phyloP scores from a whole-genome alignment of 2,888 invertebrate genomes.

The Agrotis segetum region DNA sequence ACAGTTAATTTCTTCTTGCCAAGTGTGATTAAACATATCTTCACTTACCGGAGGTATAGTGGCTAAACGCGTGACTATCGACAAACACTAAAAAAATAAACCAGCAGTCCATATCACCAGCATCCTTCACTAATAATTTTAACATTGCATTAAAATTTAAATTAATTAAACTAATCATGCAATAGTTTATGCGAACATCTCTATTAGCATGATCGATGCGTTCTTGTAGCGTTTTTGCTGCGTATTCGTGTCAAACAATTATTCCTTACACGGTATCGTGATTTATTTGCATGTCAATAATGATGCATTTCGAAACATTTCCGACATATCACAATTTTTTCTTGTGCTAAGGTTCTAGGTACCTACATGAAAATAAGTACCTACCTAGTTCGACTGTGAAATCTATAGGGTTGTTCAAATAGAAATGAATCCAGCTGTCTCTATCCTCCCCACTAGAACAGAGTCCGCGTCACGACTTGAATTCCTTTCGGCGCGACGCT shows the following conservation, averaged over 20 bases:
- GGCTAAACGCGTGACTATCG: too few relatives aligned
- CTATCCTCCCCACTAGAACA: too few relatives aligned
- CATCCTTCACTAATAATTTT: constrained; percentile 9
- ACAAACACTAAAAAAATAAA: neutral
- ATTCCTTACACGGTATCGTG: constrained; percentile 57
- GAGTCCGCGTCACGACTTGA: too few relatives aligned
- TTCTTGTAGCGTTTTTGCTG: constrained; percentile 50
- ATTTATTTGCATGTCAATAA: constrained; percentile 52
- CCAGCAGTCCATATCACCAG: neutral
- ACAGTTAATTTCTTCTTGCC: too few relatives aligned
- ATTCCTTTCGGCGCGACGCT: too few relatives aligned
- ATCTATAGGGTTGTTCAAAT: too few relatives aligned
- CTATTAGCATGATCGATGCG: constrained; percentile 58
- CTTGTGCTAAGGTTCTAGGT: neutral
- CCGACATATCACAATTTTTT: constrained; percentile 21
- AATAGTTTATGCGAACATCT: constrained; percentile 50
- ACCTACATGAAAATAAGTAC: too few relatives aligned
- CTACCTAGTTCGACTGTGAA: too few relatives aligned
- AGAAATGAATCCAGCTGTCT: too few relatives aligned
- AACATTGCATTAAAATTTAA: constrained; percentile 11
- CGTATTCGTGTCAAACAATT: constrained; percentile 64
- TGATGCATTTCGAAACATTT: constrained; percentile 38
- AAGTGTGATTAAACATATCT: too few relatives aligned
- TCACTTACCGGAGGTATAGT: too few relatives aligned
- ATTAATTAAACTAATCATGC: constrained; percentile 32